Conservation (phyloP, 2,113 vertebrate species). For the Sceloporus tristichus region DNA sequence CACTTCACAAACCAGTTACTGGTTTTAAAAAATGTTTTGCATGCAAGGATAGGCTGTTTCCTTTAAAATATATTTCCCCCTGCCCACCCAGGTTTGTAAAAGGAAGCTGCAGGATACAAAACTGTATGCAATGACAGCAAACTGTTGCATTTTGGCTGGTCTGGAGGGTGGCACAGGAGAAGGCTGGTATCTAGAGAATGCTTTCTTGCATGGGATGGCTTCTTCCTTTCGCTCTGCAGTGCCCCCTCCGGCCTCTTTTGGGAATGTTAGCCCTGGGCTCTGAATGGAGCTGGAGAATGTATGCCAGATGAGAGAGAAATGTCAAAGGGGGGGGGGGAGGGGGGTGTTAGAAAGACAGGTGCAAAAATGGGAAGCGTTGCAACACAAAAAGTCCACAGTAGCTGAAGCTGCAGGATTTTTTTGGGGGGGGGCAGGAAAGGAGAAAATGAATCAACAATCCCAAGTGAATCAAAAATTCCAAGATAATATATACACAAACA, state of each 20-base stretch:
- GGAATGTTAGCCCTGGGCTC: constrained; percentile 13
- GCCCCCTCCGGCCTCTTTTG: constrained; percentile 46
- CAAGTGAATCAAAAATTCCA: background rate
- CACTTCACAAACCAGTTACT: background rate
- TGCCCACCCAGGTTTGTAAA: background rate
- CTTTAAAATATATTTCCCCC: too few species aligned
- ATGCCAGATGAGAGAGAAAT: background rate
- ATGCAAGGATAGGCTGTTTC: too few species aligned
- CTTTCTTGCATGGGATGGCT: constrained; percentile 9
- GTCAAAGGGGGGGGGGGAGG: accelerated
- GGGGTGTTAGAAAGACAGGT: background rate
- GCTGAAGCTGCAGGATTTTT: background rate
- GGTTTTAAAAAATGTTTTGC: too few species aligned
- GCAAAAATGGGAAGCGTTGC: background rate
- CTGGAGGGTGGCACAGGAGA: background rate
- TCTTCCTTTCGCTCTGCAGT: constrained; percentile 50
- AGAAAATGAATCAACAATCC: background rate
- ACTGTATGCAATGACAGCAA: background rate
- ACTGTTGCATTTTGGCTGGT: background rate
- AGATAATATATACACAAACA: too few species aligned
- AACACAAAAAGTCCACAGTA: too few species aligned
- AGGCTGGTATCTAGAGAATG: background rate
- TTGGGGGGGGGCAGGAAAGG: too few species aligned
- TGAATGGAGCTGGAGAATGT: background rate
- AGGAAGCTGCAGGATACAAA: background rate